A percentile compares a stretch with the other conserved stretches of the same genome.
phyloP scores from a whole-genome alignment of 2,113 vertebrate species.

The Ictalurus furcatus region DNA sequence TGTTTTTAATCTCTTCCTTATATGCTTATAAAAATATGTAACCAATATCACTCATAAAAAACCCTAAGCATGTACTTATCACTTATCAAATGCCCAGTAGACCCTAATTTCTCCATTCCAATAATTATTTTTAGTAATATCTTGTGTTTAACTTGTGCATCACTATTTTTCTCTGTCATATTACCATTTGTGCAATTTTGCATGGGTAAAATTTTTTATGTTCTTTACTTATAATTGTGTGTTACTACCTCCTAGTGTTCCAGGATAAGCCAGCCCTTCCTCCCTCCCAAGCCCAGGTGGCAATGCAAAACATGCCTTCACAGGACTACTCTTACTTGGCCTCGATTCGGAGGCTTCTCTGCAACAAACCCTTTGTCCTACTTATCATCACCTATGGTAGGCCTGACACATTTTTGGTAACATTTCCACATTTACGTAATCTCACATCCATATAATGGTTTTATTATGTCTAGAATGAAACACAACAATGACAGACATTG shows the following conservation, averaged over 20 bases:
- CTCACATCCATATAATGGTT: not conserved
- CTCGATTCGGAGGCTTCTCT: slow-evolving; percentile 79
- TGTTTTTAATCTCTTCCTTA: not conserved
- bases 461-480: not conserved
- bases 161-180: not conserved
- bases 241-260: slow-evolving; percentile 79
- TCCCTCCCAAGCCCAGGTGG: slow-evolving; percentile 84
- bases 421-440: not conserved
- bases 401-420: slow-evolving; percentile 20
- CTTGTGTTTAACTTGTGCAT: not conserved
- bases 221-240: not conserved
- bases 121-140: not conserved
- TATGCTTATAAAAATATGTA: not conserved
- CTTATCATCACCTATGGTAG: slow-evolving; percentile 89
- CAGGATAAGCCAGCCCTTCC: slow-evolving; percentile 84
- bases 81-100: not conserved
- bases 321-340: slow-evolving; percentile 79
- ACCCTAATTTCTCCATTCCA: not conserved
- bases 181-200: not conserved
- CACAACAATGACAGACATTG: not conserved
- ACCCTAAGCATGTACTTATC: not conserved
- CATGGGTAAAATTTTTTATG: not conserved
- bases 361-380: slow-evolving; percentile 85
- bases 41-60: not conserved
- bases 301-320: slow-evolving; percentile 65